A percentile compares a stretch with the other conserved stretches of the same genome.
Conservation (phyloP, 92 coral and sea anemone species). For the Porites evermanni region DNA sequence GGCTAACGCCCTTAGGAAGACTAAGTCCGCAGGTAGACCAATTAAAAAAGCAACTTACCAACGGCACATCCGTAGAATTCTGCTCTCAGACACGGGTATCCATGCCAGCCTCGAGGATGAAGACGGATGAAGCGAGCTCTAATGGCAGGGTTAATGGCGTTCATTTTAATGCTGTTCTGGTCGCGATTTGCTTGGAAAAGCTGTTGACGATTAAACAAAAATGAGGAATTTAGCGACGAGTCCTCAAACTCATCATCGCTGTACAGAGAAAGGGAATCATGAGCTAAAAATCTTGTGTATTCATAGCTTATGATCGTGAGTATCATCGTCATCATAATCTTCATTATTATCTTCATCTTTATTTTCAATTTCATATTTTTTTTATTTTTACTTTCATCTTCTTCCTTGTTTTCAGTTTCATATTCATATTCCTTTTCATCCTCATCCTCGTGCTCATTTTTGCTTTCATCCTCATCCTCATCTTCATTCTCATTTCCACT, state of each 20-base stretch:
- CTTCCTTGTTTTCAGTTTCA: no score
- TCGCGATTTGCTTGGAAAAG: slow-evolving; percentile 77
- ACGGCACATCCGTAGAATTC: slow-evolving; percentile 87
- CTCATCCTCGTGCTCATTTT: no score
- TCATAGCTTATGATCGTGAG: no score
- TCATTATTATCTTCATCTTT: no score
- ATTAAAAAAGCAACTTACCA: slow-evolving; percentile 27
- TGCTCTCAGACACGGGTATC: slow-evolving; percentile 77
- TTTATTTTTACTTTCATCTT: no score
- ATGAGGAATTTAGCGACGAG: not conserved
- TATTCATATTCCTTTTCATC: no score
- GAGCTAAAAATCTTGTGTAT: not conserved
- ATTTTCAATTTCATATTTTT: no score
- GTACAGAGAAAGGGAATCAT: not conserved
- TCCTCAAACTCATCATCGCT: no score
- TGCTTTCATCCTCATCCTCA: no score
- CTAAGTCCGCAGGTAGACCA: not conserved
- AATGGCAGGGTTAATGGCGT: slow-evolving; percentile 69
- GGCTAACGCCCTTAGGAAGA: no score
- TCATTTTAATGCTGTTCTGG: slow-evolving; percentile 54
- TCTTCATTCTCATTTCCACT: no score
- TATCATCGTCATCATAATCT: no score
- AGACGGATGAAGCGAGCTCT: slow-evolving; percentile 74
- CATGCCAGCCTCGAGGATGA: slow-evolving; percentile 79
- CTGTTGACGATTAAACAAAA: slow-evolving; percentile 9